These are phyloP conservation scores for Agonopterix arenella DNA, from an alignment of 2,888 invertebrate genomes.

Conservation along the genomic window DNA sequence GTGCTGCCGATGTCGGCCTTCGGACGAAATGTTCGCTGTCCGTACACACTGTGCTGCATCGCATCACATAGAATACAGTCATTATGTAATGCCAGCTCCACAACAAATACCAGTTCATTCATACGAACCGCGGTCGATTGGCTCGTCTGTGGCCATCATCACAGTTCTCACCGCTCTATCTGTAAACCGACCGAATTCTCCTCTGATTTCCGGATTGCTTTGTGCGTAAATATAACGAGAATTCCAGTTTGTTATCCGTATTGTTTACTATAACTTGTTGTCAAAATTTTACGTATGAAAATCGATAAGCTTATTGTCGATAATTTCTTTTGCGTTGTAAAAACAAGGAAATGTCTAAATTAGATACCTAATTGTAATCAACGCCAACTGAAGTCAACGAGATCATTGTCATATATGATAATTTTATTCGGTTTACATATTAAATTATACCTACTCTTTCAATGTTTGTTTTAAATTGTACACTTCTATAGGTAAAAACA, in stretches of 20 bases:
- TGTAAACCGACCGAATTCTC: conserved; percentile 14
- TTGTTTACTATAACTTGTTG: conserved; percentile 31
- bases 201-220: conserved; percentile 27
- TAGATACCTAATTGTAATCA: conserved; percentile 37
- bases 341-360: conserved; percentile 51
- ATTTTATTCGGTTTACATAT: conserved; percentile 12
- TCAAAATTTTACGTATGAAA: conserved; percentile 22
- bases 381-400: conserved; percentile 46
- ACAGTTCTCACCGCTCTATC: conserved; percentile 22
- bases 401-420: conserved; percentile 63
- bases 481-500: background rate
- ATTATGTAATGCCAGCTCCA: conserved; percentile 58
- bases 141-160: conserved; percentile 37
- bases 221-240: conserved; percentile 18
- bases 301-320: conserved; percentile 46
- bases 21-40: conserved; percentile 60
- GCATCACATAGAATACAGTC: conserved; percentile 44
- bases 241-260: conserved; percentile 14
- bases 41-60: conserved; percentile 27
- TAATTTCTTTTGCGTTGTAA: conserved; percentile 60
- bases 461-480: background rate
- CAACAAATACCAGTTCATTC: conserved; percentile 65
- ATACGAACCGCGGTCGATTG: conserved; percentile 46
- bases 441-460: background rate
- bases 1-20: conserved; percentile 56